These are phyloP conservation scores for Drosophila buzzatii DNA, from an alignment of 2,888 invertebrate species.

Conservation along the genomic window DNA sequence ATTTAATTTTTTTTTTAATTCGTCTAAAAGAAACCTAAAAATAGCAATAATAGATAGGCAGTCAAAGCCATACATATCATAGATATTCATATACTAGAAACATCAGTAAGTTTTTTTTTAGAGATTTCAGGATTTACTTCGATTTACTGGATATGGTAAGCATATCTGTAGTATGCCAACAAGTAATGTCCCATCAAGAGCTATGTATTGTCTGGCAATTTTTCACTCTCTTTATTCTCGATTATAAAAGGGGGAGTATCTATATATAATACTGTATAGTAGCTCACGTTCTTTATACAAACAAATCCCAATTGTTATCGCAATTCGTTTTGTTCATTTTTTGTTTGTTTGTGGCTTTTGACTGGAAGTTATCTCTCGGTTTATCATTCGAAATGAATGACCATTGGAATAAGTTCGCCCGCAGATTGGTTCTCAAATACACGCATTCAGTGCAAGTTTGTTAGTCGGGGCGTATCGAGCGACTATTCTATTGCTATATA, in stretches of 20 bases:
- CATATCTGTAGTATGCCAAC: background rate
- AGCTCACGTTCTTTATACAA: slow-evolving; percentile 14
- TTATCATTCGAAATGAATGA: slow-evolving; percentile 47
- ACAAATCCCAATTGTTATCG: slow-evolving; percentile 43
- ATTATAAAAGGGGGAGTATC: slow-evolving; percentile 65
- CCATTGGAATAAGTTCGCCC: slow-evolving; percentile 50
- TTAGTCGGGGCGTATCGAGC: slow-evolving; percentile 50
- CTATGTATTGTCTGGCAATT: background rate
- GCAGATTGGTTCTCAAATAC: slow-evolving; percentile 43
- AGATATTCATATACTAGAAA: too few species aligned
- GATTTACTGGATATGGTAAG: background rate
- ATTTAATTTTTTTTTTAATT: too few species aligned
- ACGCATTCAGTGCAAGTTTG: slow-evolving; percentile 61
- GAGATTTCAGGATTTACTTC: background rate
- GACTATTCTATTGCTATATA: slow-evolving; percentile 27
- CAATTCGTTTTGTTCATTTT: slow-evolving; percentile 35
- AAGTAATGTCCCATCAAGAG: slow-evolving; percentile 4
- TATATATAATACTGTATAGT: slow-evolving; percentile 13
- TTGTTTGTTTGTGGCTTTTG: slow-evolving; percentile 39
- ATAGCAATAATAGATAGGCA: too few species aligned
- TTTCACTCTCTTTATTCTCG: slow-evolving; percentile 1
- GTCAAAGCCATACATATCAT: too few species aligned
- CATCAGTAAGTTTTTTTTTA: too few species aligned
- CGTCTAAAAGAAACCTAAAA: too few species aligned
- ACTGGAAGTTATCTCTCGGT: slow-evolving; percentile 42